Evolutionary conservation across 2,888 invertebrate species (phyloP).

Genomic region (Harpagoxenus sublaevis): DNA sequence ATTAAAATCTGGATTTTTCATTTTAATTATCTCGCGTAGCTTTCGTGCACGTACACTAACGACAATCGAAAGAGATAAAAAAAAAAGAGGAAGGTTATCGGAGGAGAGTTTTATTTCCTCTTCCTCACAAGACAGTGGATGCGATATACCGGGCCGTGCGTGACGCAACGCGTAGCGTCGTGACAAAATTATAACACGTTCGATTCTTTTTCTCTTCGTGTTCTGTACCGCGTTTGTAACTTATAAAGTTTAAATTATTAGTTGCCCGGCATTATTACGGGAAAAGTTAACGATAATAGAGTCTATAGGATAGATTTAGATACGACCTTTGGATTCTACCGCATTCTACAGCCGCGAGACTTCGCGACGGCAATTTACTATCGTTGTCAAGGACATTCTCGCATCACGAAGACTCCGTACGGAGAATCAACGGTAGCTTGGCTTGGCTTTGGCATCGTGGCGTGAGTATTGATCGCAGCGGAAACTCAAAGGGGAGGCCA

Average conservation of each 20-base stretch:
- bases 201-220: neutral
- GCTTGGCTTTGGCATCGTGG: slow-evolving; percentile 74
- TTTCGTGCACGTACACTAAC: slow-evolving; percentile 51
- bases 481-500: slow-evolving; percentile 76
- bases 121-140: slow-evolving; percentile 66
- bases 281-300: slow-evolving; percentile 15
- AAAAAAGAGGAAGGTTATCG: slow-evolving; percentile 73
- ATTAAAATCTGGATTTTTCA: neutral
- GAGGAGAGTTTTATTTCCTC: slow-evolving; percentile 66
- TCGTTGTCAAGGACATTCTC: slow-evolving; percentile 65
- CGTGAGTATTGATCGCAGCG: slow-evolving; percentile 78
- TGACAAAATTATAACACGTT: neutral
- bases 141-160: slow-evolving; percentile 47
- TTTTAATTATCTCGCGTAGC: neutral
- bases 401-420: slow-evolving; percentile 62
- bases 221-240: neutral
- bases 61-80: slow-evolving; percentile 63
- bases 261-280: neutral
- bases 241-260: slow-evolving; percentile 9
- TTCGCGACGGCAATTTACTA: slow-evolving; percentile 43
- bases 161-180: slow-evolving; percentile 56
- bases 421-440: slow-evolving; percentile 62
- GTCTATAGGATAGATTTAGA: slow-evolving; percentile 40
- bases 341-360: slow-evolving; percentile 46
- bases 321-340: slow-evolving; percentile 45